Percentiles rank a stretch among this genome's conserved stretches.
phyloP scores from a whole-genome alignment of 2,797 vertebrate genomes.

The Rhodeus uyekii region DNA sequence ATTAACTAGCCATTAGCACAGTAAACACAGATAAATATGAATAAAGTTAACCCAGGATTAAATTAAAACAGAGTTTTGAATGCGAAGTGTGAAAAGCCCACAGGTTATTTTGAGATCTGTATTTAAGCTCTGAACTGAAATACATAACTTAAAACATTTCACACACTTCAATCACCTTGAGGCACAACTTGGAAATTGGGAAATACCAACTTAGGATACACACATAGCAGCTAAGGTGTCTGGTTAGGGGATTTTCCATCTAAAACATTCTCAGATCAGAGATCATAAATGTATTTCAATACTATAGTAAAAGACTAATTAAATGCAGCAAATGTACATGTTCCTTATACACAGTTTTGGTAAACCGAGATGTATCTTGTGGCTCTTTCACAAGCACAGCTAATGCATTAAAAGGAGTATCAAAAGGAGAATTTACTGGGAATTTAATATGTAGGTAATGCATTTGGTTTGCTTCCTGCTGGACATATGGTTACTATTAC shows the following conservation, averaged over 20 bases:
- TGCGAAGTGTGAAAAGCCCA: background rate
- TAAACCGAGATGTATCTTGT: constrained; percentile 47
- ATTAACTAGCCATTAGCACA: background rate
- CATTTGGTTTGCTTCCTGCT: constrained; percentile 47
- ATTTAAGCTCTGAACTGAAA: background rate
- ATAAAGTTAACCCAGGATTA: background rate
- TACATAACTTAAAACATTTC: background rate
- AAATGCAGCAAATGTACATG: constrained; percentile 36
- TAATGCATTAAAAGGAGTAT: constrained; percentile 55
- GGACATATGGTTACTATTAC: constrained; percentile 58
- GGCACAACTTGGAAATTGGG: background rate
- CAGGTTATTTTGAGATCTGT: background rate
- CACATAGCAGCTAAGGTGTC: background rate
- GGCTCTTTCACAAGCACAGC: constrained; percentile 48
- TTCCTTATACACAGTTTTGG: constrained; percentile 19
- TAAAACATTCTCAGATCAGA: constrained; percentile 9
- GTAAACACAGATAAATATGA: background rate
- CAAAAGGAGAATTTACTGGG: constrained; percentile 55
- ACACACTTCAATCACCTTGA: background rate
- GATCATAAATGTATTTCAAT: constrained; percentile 27
- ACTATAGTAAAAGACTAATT: constrained; percentile 3
- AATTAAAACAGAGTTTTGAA: background rate
- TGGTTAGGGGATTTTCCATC: constrained; percentile 13
- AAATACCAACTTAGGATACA: background rate
- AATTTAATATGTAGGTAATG: constrained; percentile 57